phyloP scores from a whole-genome alignment of 2,888 invertebrate genomes.

The Orchesellides sinensis region DNA sequence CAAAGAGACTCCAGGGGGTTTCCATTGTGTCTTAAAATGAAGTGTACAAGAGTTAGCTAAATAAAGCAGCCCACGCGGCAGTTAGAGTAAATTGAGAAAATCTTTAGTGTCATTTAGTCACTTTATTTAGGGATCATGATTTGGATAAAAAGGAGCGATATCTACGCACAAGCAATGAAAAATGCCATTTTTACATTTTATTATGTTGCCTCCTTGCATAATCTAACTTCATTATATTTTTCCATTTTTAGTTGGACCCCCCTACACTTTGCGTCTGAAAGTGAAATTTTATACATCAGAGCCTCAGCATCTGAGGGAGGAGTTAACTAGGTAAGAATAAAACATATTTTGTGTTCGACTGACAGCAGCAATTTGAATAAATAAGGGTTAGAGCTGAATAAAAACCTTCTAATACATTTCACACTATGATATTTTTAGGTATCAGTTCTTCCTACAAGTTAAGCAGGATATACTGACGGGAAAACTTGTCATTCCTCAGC shows the following conservation, averaged over 20 bases:
- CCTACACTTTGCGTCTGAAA: slow-evolving; percentile 95
- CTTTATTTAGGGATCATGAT: background rate
- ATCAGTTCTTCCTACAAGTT: slow-evolving; percentile 98
- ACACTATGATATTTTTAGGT: slow-evolving; percentile 78
- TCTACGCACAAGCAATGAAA: too few relatives aligned
- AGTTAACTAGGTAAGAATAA: slow-evolving; percentile 86
- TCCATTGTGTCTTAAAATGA: too few relatives aligned
- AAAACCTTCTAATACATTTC: too few relatives aligned
- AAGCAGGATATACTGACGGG: slow-evolving; percentile 97
- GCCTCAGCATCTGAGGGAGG: slow-evolving; percentile 97
- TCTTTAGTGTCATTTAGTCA: slow-evolving; percentile 2
- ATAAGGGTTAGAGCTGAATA: too few relatives aligned
- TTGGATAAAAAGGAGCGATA: background rate
- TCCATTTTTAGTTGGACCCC: slow-evolving; percentile 90
- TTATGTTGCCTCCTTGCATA: slow-evolving; percentile 5
- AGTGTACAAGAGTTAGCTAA: too few relatives aligned
- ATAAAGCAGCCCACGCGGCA: slow-evolving; percentile 16
- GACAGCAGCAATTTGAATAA: too few relatives aligned
- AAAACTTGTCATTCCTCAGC: slow-evolving; percentile 86
- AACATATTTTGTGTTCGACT: too few relatives aligned
- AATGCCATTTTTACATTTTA: background rate
- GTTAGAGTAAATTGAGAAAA: slow-evolving; percentile 4
- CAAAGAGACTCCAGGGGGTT: slow-evolving; percentile 13
- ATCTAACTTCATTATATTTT: slow-evolving; percentile 22
- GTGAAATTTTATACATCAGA: slow-evolving; percentile 99